Percentiles rank a stretch among this genome's conserved stretches.
Evolutionary conservation across 2,888 invertebrate genomes (phyloP).

Genomic region (Xestia rhomboidea): DNA sequence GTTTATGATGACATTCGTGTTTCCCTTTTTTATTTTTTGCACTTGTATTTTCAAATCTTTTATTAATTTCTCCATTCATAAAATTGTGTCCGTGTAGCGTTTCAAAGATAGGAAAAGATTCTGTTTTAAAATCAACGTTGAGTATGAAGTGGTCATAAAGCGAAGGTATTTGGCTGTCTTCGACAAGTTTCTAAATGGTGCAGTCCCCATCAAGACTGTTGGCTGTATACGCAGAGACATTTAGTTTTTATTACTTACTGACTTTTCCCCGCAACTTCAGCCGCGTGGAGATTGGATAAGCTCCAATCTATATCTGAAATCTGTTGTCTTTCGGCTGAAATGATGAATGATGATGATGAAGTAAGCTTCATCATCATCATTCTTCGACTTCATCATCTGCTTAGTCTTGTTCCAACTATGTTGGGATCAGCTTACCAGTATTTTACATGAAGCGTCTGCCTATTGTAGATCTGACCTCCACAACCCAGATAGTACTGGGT

Average conservation of each 20-base stretch:
- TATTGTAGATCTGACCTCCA: too few species aligned
- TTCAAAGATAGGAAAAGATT: not conserved
- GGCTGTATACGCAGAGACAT: not conserved
- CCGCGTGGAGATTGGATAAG: not conserved
- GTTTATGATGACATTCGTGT: constrained; percentile 65
- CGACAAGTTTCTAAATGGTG: not conserved
- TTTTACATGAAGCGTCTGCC: too few species aligned
- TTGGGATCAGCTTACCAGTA: too few species aligned
- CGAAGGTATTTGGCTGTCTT: not conserved
- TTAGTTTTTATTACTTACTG: not conserved
- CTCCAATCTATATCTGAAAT: too few species aligned
- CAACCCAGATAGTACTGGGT: too few species aligned
- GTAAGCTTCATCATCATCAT: too few species aligned
- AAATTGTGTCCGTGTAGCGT: constrained; percentile 3
- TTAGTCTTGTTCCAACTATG: too few species aligned
- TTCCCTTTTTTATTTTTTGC: constrained; percentile 56
- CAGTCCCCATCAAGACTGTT: too few species aligned
- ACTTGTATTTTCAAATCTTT: constrained; percentile 54
- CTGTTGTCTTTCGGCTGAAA: too few species aligned
- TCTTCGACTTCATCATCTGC: not conserved
- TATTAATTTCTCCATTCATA: constrained; percentile 51
- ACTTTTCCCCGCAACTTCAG: not conserved
- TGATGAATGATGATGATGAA: too few species aligned
- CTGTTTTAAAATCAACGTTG: not conserved
- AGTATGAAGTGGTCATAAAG: not conserved